Base-by-base conservation (phyloP, 2,797 vertebrate species). In the Loris lydekkerianus region DNA sequence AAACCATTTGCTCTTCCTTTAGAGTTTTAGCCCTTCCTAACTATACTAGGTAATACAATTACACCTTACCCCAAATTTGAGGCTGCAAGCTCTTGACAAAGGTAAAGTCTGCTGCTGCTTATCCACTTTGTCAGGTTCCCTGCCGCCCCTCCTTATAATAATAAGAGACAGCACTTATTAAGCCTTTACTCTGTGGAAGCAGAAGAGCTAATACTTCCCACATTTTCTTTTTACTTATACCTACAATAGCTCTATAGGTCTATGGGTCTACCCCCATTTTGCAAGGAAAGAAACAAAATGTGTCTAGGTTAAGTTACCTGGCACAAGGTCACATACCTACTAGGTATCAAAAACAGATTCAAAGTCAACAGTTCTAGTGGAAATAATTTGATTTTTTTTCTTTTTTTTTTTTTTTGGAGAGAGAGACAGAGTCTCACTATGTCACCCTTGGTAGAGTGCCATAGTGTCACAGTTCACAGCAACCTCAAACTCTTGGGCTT, bases 131-230 rank as follows among this genome's bases (percentile, higher is more conserved):
- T 53, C 85, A 82, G 7, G 31, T 46, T 29, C 14, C 34, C 31
- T 0, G 0, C 1, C 20, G 2, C 10, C 9, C 2, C 2, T 7
- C 20, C 3, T 4, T 9, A 60, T 11, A 86, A 15, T 2, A 46
- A n/a, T 5, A 58, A 80, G 34, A 56, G 5, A 78, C 2, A 73
- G 53, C 13, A 31, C 7, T 11, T 75, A 53, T 7, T 11, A 34
- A 53, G 34, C 11, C 63, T 63, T 60, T n/a, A 5, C 3, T 21
- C 8, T 0, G 5, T 2, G 17, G 58, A 83, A 69, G 29, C 49
- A 0, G 0, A 23, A 0, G 2, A 83, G 60, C 63, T 40, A 58
- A 93, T 9, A 34, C 21, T 25, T 27, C 3, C 34, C 8, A 43
- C 4, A 29, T 29, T 53, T 18, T 61, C 14, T 65, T 56, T 53